Percentiles rank a stretch among this genome's conserved stretches.
Conservation (phyloP, 2,888 invertebrate genomes). For the Phlogophora meticulosa region DNA sequence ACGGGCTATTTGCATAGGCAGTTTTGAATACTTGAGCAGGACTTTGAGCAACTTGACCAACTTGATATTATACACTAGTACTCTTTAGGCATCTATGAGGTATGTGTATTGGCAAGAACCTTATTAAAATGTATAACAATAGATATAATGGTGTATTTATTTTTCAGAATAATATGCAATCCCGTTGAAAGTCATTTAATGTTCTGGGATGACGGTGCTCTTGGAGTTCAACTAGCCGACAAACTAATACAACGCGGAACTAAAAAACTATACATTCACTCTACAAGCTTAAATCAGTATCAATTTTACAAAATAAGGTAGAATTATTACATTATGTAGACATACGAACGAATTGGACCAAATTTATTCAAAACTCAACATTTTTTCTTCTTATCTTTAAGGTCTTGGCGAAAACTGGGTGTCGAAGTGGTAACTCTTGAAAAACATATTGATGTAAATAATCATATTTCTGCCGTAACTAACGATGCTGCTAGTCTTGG, state of each 20-base stretch:
- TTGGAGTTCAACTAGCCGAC: conserved; percentile 69
- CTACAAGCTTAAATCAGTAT: conserved; percentile 16
- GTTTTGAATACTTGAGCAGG: no score
- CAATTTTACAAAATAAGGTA: conserved; percentile 32
- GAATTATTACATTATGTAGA: neutral
- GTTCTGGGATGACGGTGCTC: conserved; percentile 39
- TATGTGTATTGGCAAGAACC: no score
- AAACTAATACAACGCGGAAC: conserved; percentile 71
- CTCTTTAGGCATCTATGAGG: no score
- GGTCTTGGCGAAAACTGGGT: conserved; percentile 30
- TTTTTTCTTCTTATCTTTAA: neutral
- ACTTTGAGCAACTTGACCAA: no score
- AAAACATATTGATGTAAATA: neutral
- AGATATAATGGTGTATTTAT: neutral
- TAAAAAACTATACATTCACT: conserved; percentile 66
- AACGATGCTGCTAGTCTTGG: conserved; percentile 15
- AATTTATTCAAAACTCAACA: neutral
- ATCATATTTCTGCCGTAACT: neutral
- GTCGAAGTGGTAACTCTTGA: conserved; percentile 1
- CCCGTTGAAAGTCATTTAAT: conserved; percentile 35
- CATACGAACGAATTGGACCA: no score
- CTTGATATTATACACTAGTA: no score
- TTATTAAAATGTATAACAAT: no score
- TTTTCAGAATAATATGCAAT: conserved; percentile 42
- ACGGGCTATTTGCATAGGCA: no score